These are phyloP conservation scores for Myioborus melanocephalus DNA, from an alignment of 2,797 vertebrate species.

Conservation along the genomic window DNA sequence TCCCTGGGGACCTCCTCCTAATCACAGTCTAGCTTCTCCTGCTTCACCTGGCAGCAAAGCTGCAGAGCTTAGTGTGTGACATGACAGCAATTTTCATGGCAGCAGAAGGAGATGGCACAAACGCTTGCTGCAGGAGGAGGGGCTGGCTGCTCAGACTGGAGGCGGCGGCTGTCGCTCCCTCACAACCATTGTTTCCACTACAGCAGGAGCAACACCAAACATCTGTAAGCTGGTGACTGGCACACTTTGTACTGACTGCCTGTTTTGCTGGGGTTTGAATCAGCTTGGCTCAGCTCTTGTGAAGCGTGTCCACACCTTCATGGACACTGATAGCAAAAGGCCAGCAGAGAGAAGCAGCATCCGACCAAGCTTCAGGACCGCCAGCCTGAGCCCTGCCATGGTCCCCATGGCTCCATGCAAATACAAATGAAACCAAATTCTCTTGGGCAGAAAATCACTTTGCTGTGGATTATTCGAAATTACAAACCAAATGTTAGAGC, in stretches of 20 bases:
- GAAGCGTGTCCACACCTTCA: neutral
- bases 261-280: neutral
- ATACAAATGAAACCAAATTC: neutral
- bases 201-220: neutral
- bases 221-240: neutral
- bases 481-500: neutral
- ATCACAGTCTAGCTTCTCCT: neutral
- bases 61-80: neutral
- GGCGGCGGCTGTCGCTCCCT: neutral
- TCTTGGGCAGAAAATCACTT: neutral
- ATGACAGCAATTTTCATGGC: conserved; percentile 27
- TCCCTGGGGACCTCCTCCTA: neutral
- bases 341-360: neutral
- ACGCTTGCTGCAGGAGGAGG: conserved; percentile 36
- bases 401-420: neutral
- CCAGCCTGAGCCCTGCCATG: accelerated
- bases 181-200: conserved; percentile 8
- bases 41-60: conserved; percentile 17
- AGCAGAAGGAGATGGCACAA: conserved; percentile 22
- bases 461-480: neutral
- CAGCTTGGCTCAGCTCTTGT: neutral
- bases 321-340: accelerated
- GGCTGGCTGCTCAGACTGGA: neutral
- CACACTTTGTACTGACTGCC: neutral
- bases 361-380: neutral